phyloP scores from a whole-genome alignment of 2,888 invertebrate genomes.

The Nematopogon swammerdamellus region DNA sequence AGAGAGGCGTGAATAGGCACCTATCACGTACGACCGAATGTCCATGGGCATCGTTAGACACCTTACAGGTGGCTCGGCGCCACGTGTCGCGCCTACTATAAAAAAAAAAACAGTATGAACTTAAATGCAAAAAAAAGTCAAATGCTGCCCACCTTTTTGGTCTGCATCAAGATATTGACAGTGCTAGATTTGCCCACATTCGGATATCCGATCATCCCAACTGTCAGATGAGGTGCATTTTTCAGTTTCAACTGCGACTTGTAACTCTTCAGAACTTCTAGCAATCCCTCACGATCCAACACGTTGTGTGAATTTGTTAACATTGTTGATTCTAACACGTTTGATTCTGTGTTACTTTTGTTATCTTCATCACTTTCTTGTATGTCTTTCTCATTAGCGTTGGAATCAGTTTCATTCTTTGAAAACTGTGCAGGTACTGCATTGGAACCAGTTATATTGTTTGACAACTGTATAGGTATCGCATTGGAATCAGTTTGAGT shows the following conservation, averaged over 20 bases:
- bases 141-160: conserved; percentile 63
- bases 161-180: conserved; percentile 86
- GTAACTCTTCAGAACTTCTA: conserved; percentile 64
- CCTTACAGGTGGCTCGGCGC: too few relatives aligned
- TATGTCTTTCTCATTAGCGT: too few relatives aligned
- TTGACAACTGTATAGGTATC: too few relatives aligned
- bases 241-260: conserved; percentile 38
- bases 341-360: conserved; percentile 6
- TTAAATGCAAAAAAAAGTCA: neutral
- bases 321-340: too few relatives aligned
- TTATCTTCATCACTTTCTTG: conserved; percentile 10
- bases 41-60: too few relatives aligned
- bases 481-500: neutral
- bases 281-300: conserved; percentile 65
- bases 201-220: conserved; percentile 96
- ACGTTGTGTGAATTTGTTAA: conserved; percentile 61
- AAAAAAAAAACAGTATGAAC: too few relatives aligned
- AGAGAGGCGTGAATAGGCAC: too few relatives aligned
- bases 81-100: too few relatives aligned
- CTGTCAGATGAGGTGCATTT: conserved; percentile 63
- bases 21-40: too few relatives aligned
- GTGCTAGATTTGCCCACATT: conserved; percentile 99
- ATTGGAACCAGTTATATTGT: conserved; percentile 31
- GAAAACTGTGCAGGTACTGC: conserved; percentile 17
- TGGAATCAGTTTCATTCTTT: conserved; percentile 5